phyloP scores from a whole-genome alignment of 2,797 vertebrate genomes.

The Natrix natrix region DNA sequence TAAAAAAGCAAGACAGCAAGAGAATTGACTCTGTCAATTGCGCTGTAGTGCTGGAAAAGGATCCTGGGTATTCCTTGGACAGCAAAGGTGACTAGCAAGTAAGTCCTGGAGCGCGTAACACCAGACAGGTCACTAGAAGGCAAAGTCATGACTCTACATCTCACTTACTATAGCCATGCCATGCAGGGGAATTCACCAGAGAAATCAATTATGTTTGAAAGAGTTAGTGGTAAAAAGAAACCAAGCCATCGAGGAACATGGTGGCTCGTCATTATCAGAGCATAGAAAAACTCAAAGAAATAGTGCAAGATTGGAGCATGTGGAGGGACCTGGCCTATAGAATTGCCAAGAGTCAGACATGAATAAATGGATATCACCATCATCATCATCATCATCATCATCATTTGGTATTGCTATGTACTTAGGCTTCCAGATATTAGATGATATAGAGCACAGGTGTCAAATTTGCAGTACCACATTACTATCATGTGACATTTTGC shows the following conservation, averaged over 20 bases:
- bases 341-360: background rate
- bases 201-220: background rate
- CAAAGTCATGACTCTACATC: background rate
- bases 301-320: background rate
- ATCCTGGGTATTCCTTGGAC: background rate
- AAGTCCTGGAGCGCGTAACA: background rate
- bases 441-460: no score
- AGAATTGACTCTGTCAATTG: background rate
- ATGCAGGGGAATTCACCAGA: background rate
- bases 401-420: background rate
- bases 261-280: background rate
- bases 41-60: background rate
- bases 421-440: background rate
- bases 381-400: no score
- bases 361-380: background rate
- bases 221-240: background rate
- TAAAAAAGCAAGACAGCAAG: background rate
- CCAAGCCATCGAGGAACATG: background rate
- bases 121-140: background rate
- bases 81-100: no score
- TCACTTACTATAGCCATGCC: background rate
- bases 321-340: background rate
- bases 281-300: background rate
- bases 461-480: no score
- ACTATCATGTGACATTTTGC: no score